These are phyloP conservation scores for Oscheius sp. DNA, from an alignment of 2,888 invertebrate species.

Conservation along the genomic window DNA sequence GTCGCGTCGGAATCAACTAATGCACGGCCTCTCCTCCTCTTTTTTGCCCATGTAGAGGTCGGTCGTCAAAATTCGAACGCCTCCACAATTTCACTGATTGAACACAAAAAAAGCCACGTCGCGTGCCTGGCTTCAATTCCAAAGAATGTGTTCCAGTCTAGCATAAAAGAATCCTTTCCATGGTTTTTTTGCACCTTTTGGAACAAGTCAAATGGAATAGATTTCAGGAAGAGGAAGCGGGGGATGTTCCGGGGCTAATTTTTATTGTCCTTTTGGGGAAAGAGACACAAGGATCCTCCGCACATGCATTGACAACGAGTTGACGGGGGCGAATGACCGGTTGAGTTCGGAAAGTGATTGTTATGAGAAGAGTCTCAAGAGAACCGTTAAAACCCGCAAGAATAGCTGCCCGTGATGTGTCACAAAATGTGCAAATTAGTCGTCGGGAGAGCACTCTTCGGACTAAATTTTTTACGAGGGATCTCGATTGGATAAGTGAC, in stretches of 20 bases:
- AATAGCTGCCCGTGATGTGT: no score
- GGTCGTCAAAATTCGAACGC: slow-evolving; percentile 29
- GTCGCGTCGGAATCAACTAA: slow-evolving; percentile 28
- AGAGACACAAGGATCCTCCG: no score
- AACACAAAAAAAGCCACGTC: not conserved
- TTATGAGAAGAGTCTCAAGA: no score
- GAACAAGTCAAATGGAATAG: not conserved
- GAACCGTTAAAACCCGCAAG: no score
- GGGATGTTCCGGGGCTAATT: not conserved
- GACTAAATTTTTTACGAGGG: no score
- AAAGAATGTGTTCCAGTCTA: not conserved
- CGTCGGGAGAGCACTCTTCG: no score
- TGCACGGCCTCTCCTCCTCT: slow-evolving; percentile 4
- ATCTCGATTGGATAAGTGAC: no score
- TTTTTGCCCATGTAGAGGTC: slow-evolving; percentile 23
- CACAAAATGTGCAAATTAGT: no score
- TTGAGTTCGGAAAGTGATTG: not conserved
- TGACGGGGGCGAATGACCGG: not conserved
- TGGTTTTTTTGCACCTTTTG: not conserved
- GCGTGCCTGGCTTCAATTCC: no score
- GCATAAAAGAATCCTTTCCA: not conserved
- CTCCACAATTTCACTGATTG: not conserved
- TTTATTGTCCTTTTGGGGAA: not conserved
- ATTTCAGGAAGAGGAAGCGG: not conserved
- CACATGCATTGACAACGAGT: no score